Evolutionary conservation across 2,797 vertebrate species (phyloP).

Genomic region (Melanotaenia pygmaea): DNA sequence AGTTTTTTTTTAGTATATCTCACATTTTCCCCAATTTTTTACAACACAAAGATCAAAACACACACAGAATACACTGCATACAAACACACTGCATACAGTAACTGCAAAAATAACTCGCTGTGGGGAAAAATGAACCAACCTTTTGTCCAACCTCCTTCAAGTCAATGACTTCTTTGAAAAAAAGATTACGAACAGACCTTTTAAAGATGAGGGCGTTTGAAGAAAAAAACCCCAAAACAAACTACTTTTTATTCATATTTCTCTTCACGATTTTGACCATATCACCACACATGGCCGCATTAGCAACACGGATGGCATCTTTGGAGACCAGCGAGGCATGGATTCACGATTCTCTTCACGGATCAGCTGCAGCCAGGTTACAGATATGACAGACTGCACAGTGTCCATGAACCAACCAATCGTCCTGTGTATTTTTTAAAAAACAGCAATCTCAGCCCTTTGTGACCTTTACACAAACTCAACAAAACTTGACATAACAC

Average conservation of each 20-base stretch:
- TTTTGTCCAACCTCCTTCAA: background rate
- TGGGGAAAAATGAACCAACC: background rate
- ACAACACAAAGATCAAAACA: background rate
- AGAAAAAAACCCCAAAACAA: background rate
- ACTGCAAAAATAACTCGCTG: background rate
- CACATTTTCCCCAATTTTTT: background rate
- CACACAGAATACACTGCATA: background rate
- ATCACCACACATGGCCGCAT: background rate
- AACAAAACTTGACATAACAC: conserved; percentile 27
- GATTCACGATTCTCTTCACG: background rate
- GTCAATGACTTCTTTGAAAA: background rate
- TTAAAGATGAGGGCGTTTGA: background rate
- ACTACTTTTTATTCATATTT: background rate
- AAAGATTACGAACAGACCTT: background rate
- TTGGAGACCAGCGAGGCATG: background rate
- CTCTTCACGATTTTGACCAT: background rate
- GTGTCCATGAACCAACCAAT: conserved; percentile 34
- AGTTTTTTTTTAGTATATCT: background rate
- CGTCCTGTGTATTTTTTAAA: conserved; percentile 11
- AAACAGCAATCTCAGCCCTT: conserved; percentile 14
- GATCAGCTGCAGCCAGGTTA: conserved; percentile 4
- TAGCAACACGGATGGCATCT: background rate
- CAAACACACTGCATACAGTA: background rate
- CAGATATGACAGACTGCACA: conserved; percentile 20
- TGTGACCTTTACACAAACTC: conserved; percentile 52